These are phyloP conservation scores for Synaphobranchus kaupii DNA, from an alignment of 2,797 vertebrate genomes.

Conservation along the genomic window DNA sequence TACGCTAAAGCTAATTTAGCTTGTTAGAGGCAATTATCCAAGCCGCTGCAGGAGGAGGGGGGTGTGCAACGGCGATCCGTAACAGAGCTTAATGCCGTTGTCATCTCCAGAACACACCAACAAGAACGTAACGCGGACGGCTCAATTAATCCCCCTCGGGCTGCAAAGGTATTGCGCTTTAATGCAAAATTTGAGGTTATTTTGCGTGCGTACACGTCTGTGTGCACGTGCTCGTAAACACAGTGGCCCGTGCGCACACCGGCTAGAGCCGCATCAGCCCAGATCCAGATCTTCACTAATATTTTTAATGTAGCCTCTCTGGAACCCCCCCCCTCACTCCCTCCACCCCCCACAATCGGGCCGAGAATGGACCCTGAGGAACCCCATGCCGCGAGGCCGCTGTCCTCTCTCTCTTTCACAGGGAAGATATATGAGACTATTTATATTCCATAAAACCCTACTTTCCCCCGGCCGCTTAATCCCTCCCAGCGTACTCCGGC, in stretches of 20 bases:
- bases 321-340: no score
- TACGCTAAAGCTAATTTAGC: slow-evolving; percentile 1
- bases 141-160: neutral
- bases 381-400: neutral
- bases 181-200: neutral
- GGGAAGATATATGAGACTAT: neutral
- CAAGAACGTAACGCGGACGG: neutral
- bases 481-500: neutral
- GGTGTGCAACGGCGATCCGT: neutral
- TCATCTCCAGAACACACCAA: neutral
- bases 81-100: neutral
- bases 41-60: neutral
- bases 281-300: slow-evolving; percentile 7
- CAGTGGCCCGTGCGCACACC: neutral
- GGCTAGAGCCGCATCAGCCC: neutral
- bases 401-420: neutral
- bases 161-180: neutral
- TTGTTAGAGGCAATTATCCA: neutral
- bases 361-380: slow-evolving; percentile 11
- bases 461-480: slow-evolving; percentile 11
- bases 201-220: neutral
- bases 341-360: neutral
- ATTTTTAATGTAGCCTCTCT: neutral
- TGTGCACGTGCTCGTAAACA: neutral
- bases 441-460: neutral